Base-by-base conservation (phyloP, 2,888 invertebrate genomes). In the Monopis laevigella region DNA sequence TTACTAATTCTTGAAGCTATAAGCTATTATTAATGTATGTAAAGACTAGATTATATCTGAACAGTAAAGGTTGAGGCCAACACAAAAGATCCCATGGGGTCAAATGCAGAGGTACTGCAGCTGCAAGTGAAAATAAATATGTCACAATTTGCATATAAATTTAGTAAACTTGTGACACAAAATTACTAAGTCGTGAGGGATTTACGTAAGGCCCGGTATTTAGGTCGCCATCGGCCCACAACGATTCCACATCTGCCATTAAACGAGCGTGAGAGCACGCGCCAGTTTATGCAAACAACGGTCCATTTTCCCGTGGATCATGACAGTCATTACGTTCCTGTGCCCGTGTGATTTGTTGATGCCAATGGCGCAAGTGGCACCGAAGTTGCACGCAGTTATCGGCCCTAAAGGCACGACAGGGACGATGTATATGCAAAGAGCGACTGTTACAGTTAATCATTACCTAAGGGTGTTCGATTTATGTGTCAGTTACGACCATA, bases 261-360 rank as follows among this genome's bases (percentile, higher is more conserved):
- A 65, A 63, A 58, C 58, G 59, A 71, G 64, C 72, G 66, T 67
- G 69, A 65, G 67, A 58, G 51, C 58, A 60, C 54, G 61, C 56
- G 52, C 47, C 51, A 52, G 61, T 66, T 68, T 66, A 70, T 70
- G 68, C 64, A 67, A 74, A 72, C 65, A 61, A 63, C 63, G 55
- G 54, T 51, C 57, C 56, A 59, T 65, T 65, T 62, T 59, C 62
- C 58, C 59, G 57, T 57, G 59, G 58, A 62, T 56, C 62, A 63
- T 62, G 61, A 57, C 59, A 56, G 63, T 64, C 62, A 73, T 74
- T 71, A 72, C 54, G 59, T 62, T 62, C 62, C 49, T 45, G 45
- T 46, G 44, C 50, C 46, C 43, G 45, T 43, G 46, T 46, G 47
- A 45, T 45, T 48, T 47, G 46, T 51, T 43, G 49, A 51, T 49